phyloP scores from a whole-genome alignment of 2,888 invertebrate genomes.

The Elmis aenea region DNA sequence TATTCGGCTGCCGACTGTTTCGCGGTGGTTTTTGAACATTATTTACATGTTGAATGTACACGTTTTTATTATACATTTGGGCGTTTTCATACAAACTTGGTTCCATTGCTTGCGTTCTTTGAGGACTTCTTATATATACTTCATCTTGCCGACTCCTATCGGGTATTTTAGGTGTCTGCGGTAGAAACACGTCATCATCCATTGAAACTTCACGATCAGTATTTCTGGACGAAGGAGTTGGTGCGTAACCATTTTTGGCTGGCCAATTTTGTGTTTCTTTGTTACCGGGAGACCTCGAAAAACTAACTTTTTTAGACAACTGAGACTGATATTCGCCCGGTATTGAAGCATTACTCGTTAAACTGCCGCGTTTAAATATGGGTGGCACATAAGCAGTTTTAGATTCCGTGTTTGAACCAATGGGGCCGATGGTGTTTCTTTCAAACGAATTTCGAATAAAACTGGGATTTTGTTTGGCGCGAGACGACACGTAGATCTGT shows the following conservation, averaged over 20 bases:
- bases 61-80: not conserved
- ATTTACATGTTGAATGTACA: not conserved
- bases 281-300: conserved; percentile 39
- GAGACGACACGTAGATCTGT: too few species aligned
- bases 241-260: conserved; percentile 47
- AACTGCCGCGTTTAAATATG: conserved; percentile 52
- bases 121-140: too few species aligned
- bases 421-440: conserved; percentile 31
- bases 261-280: conserved; percentile 43
- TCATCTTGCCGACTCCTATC: conserved; percentile 7
- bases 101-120: conserved; percentile 3
- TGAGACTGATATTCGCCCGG: conserved; percentile 39
- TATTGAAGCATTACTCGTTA: conserved; percentile 38
- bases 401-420: conserved; percentile 14
- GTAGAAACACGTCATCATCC: conserved; percentile 40
- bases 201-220: conserved; percentile 27
- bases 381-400: conserved; percentile 34
- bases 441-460: conserved; percentile 31
- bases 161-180: conserved; percentile 6
- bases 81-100: conserved; percentile 2
- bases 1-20: too few species aligned
- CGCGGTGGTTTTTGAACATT: too few species aligned
- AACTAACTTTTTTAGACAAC: conserved; percentile 51
- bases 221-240: conserved; percentile 42
- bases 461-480: conserved; percentile 25